Base-by-base conservation (phyloP, 2,113 vertebrate species). In the Muscicapa adusta region DNA sequence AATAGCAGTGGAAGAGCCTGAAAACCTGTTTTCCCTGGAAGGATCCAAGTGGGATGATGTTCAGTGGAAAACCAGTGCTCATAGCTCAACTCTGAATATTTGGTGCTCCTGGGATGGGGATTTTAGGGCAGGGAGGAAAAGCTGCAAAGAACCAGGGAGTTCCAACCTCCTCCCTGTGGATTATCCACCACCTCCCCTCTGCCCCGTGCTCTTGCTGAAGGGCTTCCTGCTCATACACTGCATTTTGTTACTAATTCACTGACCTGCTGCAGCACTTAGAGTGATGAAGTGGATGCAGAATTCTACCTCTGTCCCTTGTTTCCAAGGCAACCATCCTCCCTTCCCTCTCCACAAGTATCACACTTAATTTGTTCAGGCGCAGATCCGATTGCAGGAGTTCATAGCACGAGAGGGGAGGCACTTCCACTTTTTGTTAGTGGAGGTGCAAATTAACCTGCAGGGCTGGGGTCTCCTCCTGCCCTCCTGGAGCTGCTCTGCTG, bases 291-390 rank as follows among this genome's bases (percentile, higher is more conserved):
- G 86, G 94, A 87, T 96, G 94, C 95, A 88, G 92, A 80, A 91
- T 92, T 93, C 91, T 95, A 86, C 95, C 95, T 96, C 95, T 91
- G 85, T 89, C 94, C 88, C 84, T 57, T 22, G 94, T 97, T 95
- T 91, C 97, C 96, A 97, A 89, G 94, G 94, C 94, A 96, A 96
- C 96, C 83, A 54, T 91, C 94, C 85, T 89, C 79, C 93, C 89
- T 94, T 66, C 85, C 75, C 80, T 94, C 83, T 93, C 90, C 86
- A 87, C 70, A 8, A 93, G 95, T 87, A 89, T 91, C 93, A 95
- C 83, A 77, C 89, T 85, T 92, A 60, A 95, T 96, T 95, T 90
- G 90, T 76, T 90, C 90, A 85, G 85, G 68, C 57, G 8, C 24
- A 65, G 96, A 89, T 61, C 62, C 5, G 5, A 53, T 72, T 94